Evolutionary conservation across 2,797 vertebrate species (phyloP), one percentile per base, ranked within the genome.

Genomic region (Poecile montanus): DNA sequence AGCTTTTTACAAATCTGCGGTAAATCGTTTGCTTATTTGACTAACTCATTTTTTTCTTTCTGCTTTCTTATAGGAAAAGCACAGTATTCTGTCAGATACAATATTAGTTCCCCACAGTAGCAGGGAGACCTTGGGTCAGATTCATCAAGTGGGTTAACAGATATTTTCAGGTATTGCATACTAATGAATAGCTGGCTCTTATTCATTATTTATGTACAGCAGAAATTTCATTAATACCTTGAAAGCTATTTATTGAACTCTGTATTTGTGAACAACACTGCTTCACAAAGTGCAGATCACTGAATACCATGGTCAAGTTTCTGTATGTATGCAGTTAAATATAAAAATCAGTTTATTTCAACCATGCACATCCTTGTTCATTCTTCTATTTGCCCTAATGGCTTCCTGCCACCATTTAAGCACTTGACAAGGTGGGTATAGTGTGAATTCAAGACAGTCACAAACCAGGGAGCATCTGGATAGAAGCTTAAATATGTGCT

Each of bases 101-200:
- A 25, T 93, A 94, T 94, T 85, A 81, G 36, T 68, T 91, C 23
- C 71, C 32, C 91, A 60, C 61, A 88, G 65, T 40, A 77, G 91
- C 58, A 89, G 36, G 16, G 75, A 93, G 93, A 88, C 80, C 60
- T 93, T 60, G 30, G 90, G 90, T 96, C 92, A 95, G 70, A 96
- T 86, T 95, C 60, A 91, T 95, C 56, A 93, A 70, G 91, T 94
- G 53, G 79, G 91, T 51, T 92, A 90, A 72, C 71, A 89, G 84
- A 86, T 76, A 94, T 95, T 96, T 95, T 91, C 84, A 89, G 89
- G 70, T 71, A 54, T 78, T 97, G 93, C 91, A 93, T 94, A 61
- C 86, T 96, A 95, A 97, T 94, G 86, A 95, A 73, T 78, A 85
- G 9, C 45, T 81, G 75, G 40, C 67, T 93, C 60, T 80, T 91